Evolutionary conservation across 2,797 vertebrate genomes (phyloP).

Genomic region (Aplochiton taeniatus): DNA sequence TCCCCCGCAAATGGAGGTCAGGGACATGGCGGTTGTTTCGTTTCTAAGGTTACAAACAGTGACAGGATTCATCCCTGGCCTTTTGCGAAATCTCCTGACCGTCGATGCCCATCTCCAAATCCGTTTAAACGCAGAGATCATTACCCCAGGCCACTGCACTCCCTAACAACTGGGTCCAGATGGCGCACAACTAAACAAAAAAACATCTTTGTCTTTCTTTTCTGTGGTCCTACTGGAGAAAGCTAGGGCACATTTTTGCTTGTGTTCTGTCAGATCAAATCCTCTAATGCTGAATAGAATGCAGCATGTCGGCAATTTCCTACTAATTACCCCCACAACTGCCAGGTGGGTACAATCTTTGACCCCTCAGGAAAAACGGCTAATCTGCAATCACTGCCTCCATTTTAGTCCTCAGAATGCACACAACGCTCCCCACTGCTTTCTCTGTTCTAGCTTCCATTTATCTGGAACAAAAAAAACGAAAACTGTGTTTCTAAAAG

Average conservation of each 20-base stretch:
- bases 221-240: slow-evolving; percentile 13
- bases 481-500: no score
- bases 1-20: slow-evolving; percentile 13
- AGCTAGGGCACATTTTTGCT: neutral
- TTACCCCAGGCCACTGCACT: neutral
- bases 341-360: neutral
- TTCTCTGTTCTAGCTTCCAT: no score
- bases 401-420: neutral
- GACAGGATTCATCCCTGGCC: slow-evolving; percentile 46
- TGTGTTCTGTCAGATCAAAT: slow-evolving; percentile 20
- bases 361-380: slow-evolving; percentile 7
- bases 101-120: slow-evolving; percentile 44
- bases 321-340: neutral
- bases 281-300: slow-evolving; percentile 35
- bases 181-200: slow-evolving; percentile 15
- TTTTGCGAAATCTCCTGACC: slow-evolving; percentile 51
- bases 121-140: slow-evolving; percentile 56
- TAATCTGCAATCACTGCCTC: neutral
- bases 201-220: slow-evolving; percentile 16
- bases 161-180: neutral
- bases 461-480: no score
- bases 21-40: slow-evolving; percentile 47
- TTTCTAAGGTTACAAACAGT: slow-evolving; percentile 52
- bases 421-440: no score
- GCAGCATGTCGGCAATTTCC: slow-evolving; percentile 10